phyloP scores from a whole-genome alignment of 2,888 invertebrate species.

The Cyclophora albipunctata region DNA sequence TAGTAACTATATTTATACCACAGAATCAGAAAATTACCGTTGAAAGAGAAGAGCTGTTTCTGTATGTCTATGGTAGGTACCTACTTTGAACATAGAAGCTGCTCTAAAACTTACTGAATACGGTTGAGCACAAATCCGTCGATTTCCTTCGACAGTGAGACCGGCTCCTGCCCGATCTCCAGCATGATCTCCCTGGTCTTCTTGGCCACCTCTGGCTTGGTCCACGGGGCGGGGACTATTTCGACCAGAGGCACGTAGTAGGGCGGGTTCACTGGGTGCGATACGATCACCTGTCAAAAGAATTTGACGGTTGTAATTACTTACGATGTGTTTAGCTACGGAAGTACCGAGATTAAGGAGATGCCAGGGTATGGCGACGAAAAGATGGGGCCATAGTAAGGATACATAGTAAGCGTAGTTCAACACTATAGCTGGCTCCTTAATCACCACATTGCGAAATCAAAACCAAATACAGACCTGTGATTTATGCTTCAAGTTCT shows the following conservation, averaged over 20 bases:
- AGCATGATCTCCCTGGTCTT: conserved; percentile 85
- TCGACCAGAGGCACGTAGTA: conserved; percentile 97
- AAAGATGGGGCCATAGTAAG: too few species aligned
- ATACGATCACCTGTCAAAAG: conserved; percentile 80
- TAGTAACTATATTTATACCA: too few species aligned
- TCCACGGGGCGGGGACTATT: conserved; percentile 96
- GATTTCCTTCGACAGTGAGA: conserved; percentile 88
- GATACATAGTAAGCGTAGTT: too few species aligned
- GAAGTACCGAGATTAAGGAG: too few species aligned
- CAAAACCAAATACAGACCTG: conserved; percentile 49
- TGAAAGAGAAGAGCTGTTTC: too few species aligned
- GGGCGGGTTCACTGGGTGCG: conserved; percentile 97
- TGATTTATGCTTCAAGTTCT: conserved; percentile 81
- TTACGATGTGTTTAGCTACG: too few species aligned
- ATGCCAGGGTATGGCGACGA: too few species aligned
- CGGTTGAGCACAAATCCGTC: conserved; percentile 95
- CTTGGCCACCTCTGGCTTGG: conserved; percentile 82
- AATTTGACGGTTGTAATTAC: background rate
- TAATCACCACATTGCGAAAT: too few species aligned
- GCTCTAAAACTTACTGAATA: conserved; percentile 81
- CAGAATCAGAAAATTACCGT: too few species aligned
- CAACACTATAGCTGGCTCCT: too few species aligned
- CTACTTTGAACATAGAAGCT: too few species aligned
- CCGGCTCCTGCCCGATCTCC: conserved; percentile 94
- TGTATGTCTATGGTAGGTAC: too few species aligned